A percentile compares a stretch with the other conserved stretches of the same genome.
Evolutionary conservation across 2,888 invertebrate species (phyloP).

Genomic region (Malacosoma neustria): DNA sequence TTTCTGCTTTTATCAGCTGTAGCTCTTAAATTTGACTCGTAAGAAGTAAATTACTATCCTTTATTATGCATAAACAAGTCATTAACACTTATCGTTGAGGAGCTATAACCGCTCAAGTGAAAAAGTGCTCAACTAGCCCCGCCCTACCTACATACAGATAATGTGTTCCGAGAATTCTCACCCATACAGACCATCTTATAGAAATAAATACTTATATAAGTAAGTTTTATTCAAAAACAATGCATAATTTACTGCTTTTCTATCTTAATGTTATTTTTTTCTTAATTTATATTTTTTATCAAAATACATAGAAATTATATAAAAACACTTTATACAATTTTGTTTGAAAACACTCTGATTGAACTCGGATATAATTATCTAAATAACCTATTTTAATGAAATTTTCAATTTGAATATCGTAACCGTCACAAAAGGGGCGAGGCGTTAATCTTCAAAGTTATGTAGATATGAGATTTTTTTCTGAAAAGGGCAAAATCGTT

Average conservation of each 20-base stretch:
- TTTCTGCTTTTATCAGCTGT: constrained; percentile 16
- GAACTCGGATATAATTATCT: too few species aligned
- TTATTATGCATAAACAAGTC: constrained; percentile 1
- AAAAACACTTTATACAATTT: too few species aligned
- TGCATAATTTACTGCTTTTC: too few species aligned
- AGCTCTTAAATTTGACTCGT: constrained; percentile 14
- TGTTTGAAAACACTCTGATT: too few species aligned
- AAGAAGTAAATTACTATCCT: constrained; percentile 1
- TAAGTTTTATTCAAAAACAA: too few species aligned
- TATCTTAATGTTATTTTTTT: too few species aligned
- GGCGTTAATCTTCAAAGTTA: constrained; percentile 23
- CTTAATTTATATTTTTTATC: too few species aligned
- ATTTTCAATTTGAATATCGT: neutral
- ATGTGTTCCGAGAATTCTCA: too few species aligned
- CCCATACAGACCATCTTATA: too few species aligned
- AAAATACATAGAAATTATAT: too few species aligned
- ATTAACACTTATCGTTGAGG: constrained; percentile 8
- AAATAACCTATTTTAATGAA: neutral
- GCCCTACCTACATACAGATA: constrained; percentile 3
- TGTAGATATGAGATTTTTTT: constrained; percentile 23
- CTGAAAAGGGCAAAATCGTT: constrained; percentile 28
- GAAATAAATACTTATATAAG: too few species aligned
- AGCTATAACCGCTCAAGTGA: constrained; percentile 8
- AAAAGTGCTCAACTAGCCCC: constrained; percentile 11
- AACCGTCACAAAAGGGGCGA: constrained; percentile 1